These are phyloP conservation scores for Entomobrya multifasciata DNA, from an alignment of 2,888 invertebrate species.

Conservation along the genomic window DNA sequence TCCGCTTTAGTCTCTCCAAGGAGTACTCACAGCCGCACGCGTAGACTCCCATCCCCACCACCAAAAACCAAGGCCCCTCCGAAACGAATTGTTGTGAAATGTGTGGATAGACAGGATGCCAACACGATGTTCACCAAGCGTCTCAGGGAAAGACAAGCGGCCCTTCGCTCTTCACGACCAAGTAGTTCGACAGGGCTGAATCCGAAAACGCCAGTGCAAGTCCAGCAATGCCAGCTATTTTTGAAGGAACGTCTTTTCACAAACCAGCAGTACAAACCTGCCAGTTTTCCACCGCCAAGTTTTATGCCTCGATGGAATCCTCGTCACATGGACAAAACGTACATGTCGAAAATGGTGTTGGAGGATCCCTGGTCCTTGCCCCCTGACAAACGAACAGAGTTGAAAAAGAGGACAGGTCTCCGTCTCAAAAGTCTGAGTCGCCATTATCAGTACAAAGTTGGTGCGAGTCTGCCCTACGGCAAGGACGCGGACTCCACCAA, in stretches of 20 bases:
- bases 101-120: slow-evolving; percentile 49
- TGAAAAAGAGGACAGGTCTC: slow-evolving; percentile 45
- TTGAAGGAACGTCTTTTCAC: slow-evolving; percentile 41
- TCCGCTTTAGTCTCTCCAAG: too few relatives aligned
- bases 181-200: not conserved
- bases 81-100: slow-evolving; percentile 35
- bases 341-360: slow-evolving; percentile 26
- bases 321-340: slow-evolving; percentile 51
- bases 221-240: slow-evolving; percentile 29
- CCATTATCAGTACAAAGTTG: slow-evolving; percentile 48
- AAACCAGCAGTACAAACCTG: not conserved
- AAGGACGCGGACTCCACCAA: not conserved
- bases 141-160: slow-evolving; percentile 26
- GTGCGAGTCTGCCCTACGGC: slow-evolving; percentile 27
- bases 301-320: slow-evolving; percentile 64
- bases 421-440: slow-evolving; percentile 40
- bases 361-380: slow-evolving; percentile 63
- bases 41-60: not conserved
- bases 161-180: not conserved
- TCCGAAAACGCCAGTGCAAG: not conserved
- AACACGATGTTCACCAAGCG: slow-evolving; percentile 55
- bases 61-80: not conserved
- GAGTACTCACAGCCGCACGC: too few relatives aligned
- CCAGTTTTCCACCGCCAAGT: slow-evolving; percentile 47
- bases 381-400: slow-evolving; percentile 9